Percentiles rank a stretch among this genome's conserved stretches.
Evolutionary conservation across 2,113 vertebrate species (phyloP).

Genomic region (Gasterosteus nipponicus): DNA sequence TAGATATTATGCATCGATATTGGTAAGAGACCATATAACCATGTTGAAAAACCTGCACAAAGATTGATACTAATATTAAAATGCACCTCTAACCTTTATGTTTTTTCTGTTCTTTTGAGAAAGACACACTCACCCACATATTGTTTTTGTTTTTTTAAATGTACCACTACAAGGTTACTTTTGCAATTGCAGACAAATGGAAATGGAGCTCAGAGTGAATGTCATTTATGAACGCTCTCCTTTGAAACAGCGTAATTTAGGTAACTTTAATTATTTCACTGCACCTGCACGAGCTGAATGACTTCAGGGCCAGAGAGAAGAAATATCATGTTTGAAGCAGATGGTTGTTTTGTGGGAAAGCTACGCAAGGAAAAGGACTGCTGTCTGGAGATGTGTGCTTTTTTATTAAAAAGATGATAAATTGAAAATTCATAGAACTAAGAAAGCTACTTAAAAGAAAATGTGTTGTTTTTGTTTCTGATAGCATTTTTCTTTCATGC

Average conservation of each 20-base stretch:
- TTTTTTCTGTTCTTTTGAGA: no score
- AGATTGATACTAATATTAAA: no score
- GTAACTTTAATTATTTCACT: constrained; percentile 48
- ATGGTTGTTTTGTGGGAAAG: constrained; percentile 12
- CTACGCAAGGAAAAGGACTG: neutral
- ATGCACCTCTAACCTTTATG: no score
- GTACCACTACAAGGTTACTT: neutral
- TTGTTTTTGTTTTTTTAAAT: neutral
- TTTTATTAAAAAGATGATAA: constrained; percentile 1
- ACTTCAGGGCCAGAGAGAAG: constrained; percentile 25
- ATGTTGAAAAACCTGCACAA: no score
- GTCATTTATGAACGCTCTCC: constrained; percentile 29
- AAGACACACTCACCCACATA: no score
- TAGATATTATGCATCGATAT: neutral
- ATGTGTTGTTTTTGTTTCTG: neutral
- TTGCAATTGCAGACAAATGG: constrained; percentile 10
- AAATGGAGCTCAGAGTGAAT: constrained; percentile 40
- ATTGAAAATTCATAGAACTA: constrained; percentile 2
- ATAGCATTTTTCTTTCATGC: constrained; percentile 15
- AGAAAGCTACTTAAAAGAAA: constrained; percentile 1
- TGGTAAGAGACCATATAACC: neutral
- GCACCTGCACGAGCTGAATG: constrained; percentile 36
- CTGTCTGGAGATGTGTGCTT: constrained; percentile 10
- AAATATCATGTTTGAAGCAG: constrained; percentile 17
- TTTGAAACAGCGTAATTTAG: constrained; percentile 32